Percentiles rank a stretch among this genome's conserved stretches.
phyloP scores from a whole-genome alignment of 2,113 vertebrate genomes.

The Corythaixoides concolor region DNA sequence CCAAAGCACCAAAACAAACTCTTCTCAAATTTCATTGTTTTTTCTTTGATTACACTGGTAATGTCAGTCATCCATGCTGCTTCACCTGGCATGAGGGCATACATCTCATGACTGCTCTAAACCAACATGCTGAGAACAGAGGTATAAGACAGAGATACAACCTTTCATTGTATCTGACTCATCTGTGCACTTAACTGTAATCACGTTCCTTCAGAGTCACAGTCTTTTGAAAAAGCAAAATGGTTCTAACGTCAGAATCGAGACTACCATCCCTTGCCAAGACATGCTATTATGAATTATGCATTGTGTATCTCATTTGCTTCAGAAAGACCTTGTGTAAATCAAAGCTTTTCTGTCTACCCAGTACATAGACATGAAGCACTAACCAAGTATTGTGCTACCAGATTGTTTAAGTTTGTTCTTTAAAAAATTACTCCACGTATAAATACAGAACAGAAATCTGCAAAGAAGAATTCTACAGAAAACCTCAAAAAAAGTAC shows the following conservation, averaged over 20 bases:
- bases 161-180: background rate
- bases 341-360: conserved; percentile 14
- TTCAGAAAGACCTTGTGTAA: conserved; percentile 9
- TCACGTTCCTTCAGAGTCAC: background rate
- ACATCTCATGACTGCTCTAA: background rate
- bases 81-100: background rate
- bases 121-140: background rate
- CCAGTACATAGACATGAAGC: background rate
- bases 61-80: background rate
- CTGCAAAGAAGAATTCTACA: background rate
- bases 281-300: conserved; percentile 15
- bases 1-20: background rate
- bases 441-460: background rate
- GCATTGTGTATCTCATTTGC: conserved; percentile 22
- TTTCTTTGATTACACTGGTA: background rate
- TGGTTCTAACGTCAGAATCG: conserved; percentile 10
- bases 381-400: conserved; percentile 20
- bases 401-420: conserved; percentile 29
- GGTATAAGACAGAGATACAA: background rate
- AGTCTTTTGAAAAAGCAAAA: conserved; percentile 4
- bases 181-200: conserved; percentile 21
- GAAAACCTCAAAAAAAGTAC: background rate
- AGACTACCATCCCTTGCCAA: background rate
- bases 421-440: background rate
- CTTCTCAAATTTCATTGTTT: background rate